These are phyloP conservation scores for Lophura nycthemera DNA, from an alignment of 2,113 vertebrate genomes.

Conservation along the genomic window DNA sequence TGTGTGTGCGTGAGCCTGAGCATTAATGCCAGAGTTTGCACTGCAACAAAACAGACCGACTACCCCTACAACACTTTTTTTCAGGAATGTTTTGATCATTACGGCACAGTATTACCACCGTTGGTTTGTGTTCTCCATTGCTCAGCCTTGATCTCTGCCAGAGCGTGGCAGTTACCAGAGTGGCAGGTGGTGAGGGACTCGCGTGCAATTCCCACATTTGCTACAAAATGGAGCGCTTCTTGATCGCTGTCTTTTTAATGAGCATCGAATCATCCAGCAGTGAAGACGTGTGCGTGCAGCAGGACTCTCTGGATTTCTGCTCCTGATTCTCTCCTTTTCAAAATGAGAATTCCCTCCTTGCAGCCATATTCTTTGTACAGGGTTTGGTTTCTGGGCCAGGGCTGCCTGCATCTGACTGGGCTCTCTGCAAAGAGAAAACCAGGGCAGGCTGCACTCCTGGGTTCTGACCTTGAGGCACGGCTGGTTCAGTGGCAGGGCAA, in stretches of 20 bases:
- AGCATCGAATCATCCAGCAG: neutral
- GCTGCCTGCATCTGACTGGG: neutral
- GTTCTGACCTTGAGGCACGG: neutral
- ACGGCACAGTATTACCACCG: neutral
- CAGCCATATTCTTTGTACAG: neutral
- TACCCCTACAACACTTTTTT: neutral
- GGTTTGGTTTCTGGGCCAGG: neutral
- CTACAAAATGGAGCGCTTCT: neutral
- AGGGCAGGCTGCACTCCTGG: neutral
- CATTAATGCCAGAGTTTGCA: neutral
- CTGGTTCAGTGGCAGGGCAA: neutral
- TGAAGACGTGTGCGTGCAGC: accelerated
- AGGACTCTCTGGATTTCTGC: neutral
- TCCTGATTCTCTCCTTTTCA: neutral
- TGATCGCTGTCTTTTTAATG: neutral
- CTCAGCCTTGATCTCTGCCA: neutral
- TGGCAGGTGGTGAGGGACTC: constrained; percentile 27
- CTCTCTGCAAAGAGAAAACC: neutral
- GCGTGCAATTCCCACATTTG: neutral
- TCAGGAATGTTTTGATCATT: neutral
- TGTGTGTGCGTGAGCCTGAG: neutral
- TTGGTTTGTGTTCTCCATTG: neutral
- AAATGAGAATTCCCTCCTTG: neutral
- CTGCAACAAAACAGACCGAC: neutral
- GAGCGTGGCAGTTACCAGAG: neutral